Evolutionary conservation across 1,140 invertebrate genomes (phyloP).

Genomic region (Trachelipus rathkii): DNA sequence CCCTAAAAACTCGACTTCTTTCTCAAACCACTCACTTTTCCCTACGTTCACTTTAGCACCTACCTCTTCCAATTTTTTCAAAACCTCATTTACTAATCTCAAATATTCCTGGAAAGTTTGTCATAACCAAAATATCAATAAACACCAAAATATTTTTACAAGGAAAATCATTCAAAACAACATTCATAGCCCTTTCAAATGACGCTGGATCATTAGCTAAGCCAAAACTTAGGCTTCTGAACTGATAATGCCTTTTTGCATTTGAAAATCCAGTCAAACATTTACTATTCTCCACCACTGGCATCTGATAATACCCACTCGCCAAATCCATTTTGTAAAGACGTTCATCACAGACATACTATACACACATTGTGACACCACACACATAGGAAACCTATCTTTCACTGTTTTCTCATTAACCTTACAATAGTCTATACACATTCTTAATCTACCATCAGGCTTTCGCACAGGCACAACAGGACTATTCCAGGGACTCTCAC

Average conservation of each 20-base stretch:
- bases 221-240: not conserved
- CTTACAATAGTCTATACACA: not conserved
- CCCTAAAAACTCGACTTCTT: constrained; percentile 10
- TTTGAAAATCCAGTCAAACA: not conserved
- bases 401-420: too few species aligned
- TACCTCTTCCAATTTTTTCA: not conserved
- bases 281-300: not conserved
- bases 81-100: not conserved
- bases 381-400: constrained; percentile 10
- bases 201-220: not conserved
- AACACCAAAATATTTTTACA: not conserved
- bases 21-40: constrained; percentile 9
- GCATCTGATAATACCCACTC: not conserved
- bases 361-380: not conserved
- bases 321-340: constrained; percentile 6
- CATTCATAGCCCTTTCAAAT: not conserved
- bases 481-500: not conserved
- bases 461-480: constrained; percentile 2
- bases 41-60: not conserved
- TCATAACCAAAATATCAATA: constrained; percentile 7
- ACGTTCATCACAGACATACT: not conserved
- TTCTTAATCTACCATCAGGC: not conserved
- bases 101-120: constrained; percentile 13
- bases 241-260: constrained; percentile 14
- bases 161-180: not conserved